phyloP scores from a whole-genome alignment of 2,797 vertebrate genomes.

The Acanthurus lineatus region DNA sequence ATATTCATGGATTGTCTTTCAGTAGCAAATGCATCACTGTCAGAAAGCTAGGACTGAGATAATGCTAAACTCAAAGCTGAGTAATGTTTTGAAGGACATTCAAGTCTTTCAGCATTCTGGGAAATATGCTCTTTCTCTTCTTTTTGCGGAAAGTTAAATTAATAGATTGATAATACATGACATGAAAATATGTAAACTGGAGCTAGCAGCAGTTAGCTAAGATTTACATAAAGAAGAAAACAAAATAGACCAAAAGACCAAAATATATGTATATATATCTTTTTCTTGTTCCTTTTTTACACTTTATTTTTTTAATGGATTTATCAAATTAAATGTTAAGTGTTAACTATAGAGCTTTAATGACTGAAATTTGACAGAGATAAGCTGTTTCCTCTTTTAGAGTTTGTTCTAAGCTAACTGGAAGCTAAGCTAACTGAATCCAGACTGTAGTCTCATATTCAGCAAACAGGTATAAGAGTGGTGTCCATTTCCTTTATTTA shows the following conservation, averaged over 20 bases:
- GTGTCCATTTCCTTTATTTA: too few species aligned
- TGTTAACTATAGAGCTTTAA: not conserved
- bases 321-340: not conserved
- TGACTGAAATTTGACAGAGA: not conserved
- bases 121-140: not conserved
- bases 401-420: not conserved
- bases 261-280: not conserved
- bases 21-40: slow-evolving; percentile 2
- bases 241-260: not conserved
- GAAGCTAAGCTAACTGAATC: too few species aligned
- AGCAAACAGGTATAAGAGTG: not conserved
- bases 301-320: not conserved
- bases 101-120: not conserved
- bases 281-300: too few species aligned
- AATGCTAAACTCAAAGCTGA: not conserved
- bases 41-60: not conserved
- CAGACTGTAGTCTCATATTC: not conserved
- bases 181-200: not conserved
- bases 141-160: not conserved
- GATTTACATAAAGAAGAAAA: not conserved
- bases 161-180: not conserved
- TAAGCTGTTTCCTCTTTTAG: not conserved
- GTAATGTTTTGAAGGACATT: not conserved
- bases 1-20: not conserved
- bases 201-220: not conserved